Percentiles rank a stretch among this genome's conserved stretches.
Evolutionary conservation across 2,888 invertebrate species (phyloP).

Genomic region (Tiphia femorata): DNA sequence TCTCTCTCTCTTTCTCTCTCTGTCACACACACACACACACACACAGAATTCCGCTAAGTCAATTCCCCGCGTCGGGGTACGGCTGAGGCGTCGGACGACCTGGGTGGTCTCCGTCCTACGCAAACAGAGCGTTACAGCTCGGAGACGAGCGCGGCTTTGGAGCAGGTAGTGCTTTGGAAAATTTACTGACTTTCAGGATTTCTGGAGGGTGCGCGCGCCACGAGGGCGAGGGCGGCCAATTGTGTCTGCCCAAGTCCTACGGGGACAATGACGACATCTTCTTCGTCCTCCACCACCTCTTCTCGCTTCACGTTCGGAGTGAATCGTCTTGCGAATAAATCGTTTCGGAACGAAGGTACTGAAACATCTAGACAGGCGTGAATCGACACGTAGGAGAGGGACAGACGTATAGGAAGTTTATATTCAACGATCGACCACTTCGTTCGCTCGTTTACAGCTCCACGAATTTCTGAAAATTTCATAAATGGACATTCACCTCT

Average conservation of each 20-base stretch:
- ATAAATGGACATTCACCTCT: too few relatives aligned
- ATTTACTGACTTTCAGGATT: constrained; percentile 61
- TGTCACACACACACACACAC: too few relatives aligned
- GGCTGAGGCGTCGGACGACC: constrained; percentile 58
- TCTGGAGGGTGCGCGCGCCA: too few relatives aligned
- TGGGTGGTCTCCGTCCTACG: constrained; percentile 65
- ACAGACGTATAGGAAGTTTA: too few relatives aligned
- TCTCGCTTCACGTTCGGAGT: neutral
- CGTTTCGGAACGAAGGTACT: neutral
- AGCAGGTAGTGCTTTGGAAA: constrained; percentile 58
- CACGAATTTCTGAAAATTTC: too few relatives aligned
- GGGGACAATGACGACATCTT: too few relatives aligned
- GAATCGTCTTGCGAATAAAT: neutral
- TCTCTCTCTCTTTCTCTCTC: constrained; percentile 7
- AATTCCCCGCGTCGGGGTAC: constrained; percentile 53
- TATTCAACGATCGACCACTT: too few relatives aligned
- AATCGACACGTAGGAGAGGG: too few relatives aligned
- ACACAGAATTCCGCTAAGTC: constrained; percentile 60
- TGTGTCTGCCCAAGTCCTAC: too few relatives aligned
- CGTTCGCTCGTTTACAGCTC: too few relatives aligned
- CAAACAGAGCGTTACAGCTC: constrained; percentile 61
- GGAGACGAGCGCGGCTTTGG: constrained; percentile 38
- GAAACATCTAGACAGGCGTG: neutral
- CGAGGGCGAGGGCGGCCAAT: too few relatives aligned
- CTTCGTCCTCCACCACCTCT: neutral